Percentiles rank a stretch among this genome's conserved stretches.
These are phyloP conservation scores for Tachycineta bicolor DNA, from an alignment of 2,113 vertebrate species.

Conservation along the genomic window DNA sequence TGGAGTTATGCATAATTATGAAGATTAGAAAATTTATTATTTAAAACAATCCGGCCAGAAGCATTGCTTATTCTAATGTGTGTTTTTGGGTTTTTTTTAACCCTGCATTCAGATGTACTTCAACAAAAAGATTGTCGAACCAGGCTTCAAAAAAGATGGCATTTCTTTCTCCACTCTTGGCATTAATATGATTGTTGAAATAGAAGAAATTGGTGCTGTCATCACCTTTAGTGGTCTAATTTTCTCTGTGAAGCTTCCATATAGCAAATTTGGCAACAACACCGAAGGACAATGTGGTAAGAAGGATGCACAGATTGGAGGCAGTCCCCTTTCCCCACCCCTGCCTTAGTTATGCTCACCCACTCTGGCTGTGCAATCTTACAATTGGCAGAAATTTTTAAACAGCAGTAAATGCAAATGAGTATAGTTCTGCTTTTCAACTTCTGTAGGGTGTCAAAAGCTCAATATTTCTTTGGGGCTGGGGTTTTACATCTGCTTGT, in stretches of 20 bases:
- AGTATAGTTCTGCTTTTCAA: neutral
- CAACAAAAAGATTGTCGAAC: conserved; percentile 72
- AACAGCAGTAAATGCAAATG: neutral
- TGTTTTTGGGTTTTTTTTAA: neutral
- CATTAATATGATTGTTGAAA: conserved; percentile 76
- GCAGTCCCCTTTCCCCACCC: neutral
- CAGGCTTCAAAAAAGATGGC: conserved; percentile 76
- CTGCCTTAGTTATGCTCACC: neutral
- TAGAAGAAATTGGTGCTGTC: conserved; percentile 70
- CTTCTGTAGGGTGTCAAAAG: neutral
- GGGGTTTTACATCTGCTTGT: neutral
- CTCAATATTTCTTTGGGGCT: neutral
- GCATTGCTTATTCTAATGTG: neutral
- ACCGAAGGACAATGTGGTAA: conserved; percentile 93
- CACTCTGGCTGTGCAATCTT: neutral
- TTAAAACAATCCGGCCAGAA: neutral
- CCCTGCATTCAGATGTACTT: conserved; percentile 76
- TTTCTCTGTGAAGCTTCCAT: conserved; percentile 82
- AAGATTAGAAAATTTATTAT: neutral
- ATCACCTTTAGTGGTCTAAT: conserved; percentile 79
- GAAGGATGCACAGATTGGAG: conserved; percentile 11
- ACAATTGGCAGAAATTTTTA: neutral
- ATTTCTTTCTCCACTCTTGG: conserved; percentile 76
- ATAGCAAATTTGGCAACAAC: conserved; percentile 81
- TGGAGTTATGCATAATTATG: neutral